phyloP scores from a whole-genome alignment of 2,888 invertebrate genomes.

The Odontomyia ornata region DNA sequence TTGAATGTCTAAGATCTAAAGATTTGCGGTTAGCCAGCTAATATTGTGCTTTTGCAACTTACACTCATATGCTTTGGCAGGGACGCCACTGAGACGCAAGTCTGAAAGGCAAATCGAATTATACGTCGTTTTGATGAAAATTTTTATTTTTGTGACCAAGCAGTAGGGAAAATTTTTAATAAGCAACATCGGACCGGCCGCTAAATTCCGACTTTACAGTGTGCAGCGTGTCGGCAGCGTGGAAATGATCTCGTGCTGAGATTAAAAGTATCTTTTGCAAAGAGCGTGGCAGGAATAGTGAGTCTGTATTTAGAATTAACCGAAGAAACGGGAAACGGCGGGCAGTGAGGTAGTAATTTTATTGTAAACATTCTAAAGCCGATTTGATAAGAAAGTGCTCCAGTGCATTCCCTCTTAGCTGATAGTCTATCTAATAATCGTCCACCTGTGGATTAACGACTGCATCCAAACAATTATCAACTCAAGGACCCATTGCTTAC shows the following conservation, averaged over 20 bases:
- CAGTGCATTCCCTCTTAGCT: conserved; percentile 16
- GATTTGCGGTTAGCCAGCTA: conserved; percentile 16
- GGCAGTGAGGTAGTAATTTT: conserved; percentile 22
- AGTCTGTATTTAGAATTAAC: background rate
- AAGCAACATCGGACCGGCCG: conserved; percentile 42
- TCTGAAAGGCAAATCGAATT: conserved; percentile 27
- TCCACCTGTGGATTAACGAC: conserved; percentile 13
- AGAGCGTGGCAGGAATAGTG: conserved; percentile 2
- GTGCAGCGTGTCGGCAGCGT: conserved; percentile 46
- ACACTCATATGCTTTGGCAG: background rate
- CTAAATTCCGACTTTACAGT: conserved; percentile 39
- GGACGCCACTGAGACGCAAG: conserved; percentile 35
- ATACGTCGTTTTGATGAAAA: conserved; percentile 36
- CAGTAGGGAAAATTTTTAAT: conserved; percentile 47
- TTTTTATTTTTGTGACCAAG: conserved; percentile 48
- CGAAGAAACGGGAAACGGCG: conserved; percentile 14
- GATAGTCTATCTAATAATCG: background rate
- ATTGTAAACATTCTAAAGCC: background rate
- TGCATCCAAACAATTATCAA: background rate
- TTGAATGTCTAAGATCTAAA: conserved; percentile 31
- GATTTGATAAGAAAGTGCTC: background rate
- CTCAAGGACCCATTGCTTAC: background rate
- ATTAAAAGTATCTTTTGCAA: conserved; percentile 33
- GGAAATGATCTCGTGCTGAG: conserved; percentile 46
- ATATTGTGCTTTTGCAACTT: conserved; percentile 38